Evolutionary conservation across 2,113 vertebrate genomes (phyloP), one percentile per base, ranked within the genome.

Genomic region (Eptesicus fuscus): DNA sequence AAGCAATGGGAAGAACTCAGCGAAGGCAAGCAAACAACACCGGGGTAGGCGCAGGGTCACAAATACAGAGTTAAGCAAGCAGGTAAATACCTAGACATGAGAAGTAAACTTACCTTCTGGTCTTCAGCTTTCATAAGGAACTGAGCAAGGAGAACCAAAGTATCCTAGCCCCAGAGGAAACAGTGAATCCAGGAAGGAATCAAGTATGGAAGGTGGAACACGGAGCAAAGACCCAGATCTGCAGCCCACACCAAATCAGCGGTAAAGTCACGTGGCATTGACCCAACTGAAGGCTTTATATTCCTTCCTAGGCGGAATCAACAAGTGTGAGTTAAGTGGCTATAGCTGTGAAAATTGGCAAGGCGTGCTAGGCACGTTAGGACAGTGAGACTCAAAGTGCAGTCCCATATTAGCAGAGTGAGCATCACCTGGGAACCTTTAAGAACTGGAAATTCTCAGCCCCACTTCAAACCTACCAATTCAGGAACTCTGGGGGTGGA

Each of bases 101-200:
- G 13, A 63, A 83, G 35, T 44, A 0, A 94, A 59, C 30, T 89
- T 90, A 91, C 49, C 37, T 83, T 65, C 17, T 74, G 35, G 44
- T 47, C 83, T 83, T 93, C 79, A 89, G 37, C 59, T 82, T 91
- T 37, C 56, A 53, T 13, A 80, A 97, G 7, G 44, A 90, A 67
- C 7, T 1, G 5, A 90, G 22, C 42, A 76, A 90, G 23, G 49
- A n/a, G 86, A 74, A 51, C 11, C 77, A 56, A 89, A 79, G 18
- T 37, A 22, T 40, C n/a, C 25, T 61, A 76, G 16, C 49, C 12
- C 22, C 63, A 53, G 5, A 80, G 30, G 30, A 95, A 89, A 37
- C 2, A 83, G 7, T 35, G 7, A 9, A 2, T 69, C 53, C 23
- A 53, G 32, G 74, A 88, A 40, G 13, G 13, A 35, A 59, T n/a